phyloP scores from a whole-genome alignment of 2,797 vertebrate species.

The Anableps anableps region DNA sequence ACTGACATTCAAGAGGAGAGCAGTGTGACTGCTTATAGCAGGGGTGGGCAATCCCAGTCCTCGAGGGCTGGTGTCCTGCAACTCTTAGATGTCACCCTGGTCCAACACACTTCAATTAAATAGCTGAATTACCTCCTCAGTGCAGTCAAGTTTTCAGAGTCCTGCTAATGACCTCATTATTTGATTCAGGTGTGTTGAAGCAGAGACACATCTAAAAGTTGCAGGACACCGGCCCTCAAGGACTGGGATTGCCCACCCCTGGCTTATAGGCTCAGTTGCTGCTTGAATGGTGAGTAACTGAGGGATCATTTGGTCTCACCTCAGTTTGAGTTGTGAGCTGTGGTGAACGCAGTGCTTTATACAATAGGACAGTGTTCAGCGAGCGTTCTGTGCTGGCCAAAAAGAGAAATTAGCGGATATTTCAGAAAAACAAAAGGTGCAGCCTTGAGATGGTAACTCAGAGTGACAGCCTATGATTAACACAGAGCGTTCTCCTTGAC shows the following conservation, averaged over 20 bases:
- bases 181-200: too few species aligned
- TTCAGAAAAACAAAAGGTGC: constrained; percentile 77
- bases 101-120: too few species aligned
- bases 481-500: constrained; percentile 65
- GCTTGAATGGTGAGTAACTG: neutral
- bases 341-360: constrained; percentile 15
- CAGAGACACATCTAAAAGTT: too few species aligned
- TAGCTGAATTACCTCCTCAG: too few species aligned
- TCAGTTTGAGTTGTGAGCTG: constrained; percentile 25
- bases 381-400: constrained; percentile 55
- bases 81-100: too few species aligned
- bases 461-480: constrained; percentile 76
- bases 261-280: constrained; percentile 20
- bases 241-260: too few species aligned
- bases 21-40: constrained; percentile 23
- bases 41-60: too few species aligned
- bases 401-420: constrained; percentile 71
- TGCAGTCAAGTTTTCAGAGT: too few species aligned
- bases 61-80: too few species aligned
- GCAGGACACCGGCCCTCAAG: too few species aligned
- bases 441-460: constrained; percentile 74
- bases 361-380: constrained; percentile 63
- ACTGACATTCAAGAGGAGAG: constrained; percentile 37
- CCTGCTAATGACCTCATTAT: too few species aligned
- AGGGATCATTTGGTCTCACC: constrained; percentile 36